These are phyloP conservation scores for Spinus olivaceus DNA, from an alignment of 2,797 vertebrate genomes.

Conservation along the genomic window DNA sequence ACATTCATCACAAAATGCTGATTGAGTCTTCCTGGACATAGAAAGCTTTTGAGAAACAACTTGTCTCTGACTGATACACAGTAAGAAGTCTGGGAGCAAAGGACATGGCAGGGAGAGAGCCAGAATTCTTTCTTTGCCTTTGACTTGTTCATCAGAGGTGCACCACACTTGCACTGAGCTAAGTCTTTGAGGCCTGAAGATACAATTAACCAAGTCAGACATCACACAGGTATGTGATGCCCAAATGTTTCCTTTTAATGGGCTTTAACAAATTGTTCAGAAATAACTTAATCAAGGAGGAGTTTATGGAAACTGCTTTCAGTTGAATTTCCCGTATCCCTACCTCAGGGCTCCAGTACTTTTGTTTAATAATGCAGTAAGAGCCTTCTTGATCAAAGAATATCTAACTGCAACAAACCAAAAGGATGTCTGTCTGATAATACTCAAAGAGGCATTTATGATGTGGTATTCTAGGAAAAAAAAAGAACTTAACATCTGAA, in stretches of 20 bases:
- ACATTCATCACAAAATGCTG: not conserved
- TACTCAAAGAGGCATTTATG: not conserved
- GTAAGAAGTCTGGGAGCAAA: not conserved
- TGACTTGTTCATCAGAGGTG: not conserved
- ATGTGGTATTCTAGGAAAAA: not conserved
- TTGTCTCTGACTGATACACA: not conserved
- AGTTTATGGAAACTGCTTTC: conserved; percentile 35
- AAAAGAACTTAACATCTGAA: not conserved
- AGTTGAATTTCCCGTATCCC: conserved; percentile 4
- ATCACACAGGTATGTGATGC: not conserved
- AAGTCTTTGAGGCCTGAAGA: not conserved
- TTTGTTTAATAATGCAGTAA: conserved; percentile 69
- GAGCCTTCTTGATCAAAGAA: conserved; percentile 59
- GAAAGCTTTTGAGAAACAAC: not conserved
- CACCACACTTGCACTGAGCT: not conserved
- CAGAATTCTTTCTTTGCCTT: not conserved
- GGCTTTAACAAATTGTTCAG: conserved; percentile 34
- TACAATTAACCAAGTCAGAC: not conserved
- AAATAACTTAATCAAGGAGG: conserved; percentile 41
- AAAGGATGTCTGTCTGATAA: not conserved
- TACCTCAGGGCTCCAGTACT: conserved; percentile 18
- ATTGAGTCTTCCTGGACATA: not conserved
- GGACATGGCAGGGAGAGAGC: not conserved
- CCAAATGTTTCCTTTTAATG: conserved; percentile 10
- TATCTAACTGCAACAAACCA: conserved; percentile 12